phyloP scores from a whole-genome alignment of 2,888 invertebrate species.

The Archaeoteleia sp. region DNA sequence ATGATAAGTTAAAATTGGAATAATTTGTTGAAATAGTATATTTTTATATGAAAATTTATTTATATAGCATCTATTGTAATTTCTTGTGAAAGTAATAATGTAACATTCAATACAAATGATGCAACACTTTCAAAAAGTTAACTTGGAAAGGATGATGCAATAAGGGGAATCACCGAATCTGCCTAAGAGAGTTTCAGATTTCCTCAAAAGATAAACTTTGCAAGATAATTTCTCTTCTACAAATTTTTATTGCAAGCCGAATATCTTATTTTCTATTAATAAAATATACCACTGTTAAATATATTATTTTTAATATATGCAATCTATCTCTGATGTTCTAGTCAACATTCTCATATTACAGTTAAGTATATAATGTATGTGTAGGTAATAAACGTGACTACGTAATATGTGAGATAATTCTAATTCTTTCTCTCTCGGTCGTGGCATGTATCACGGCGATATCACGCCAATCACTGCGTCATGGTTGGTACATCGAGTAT shows the following conservation, averaged over 20 bases:
- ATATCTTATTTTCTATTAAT: constrained; percentile 18
- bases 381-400: constrained; percentile 47
- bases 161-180: constrained; percentile 28
- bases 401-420: constrained; percentile 52
- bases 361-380: constrained; percentile 30
- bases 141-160: constrained; percentile 32
- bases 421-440: constrained; percentile 40
- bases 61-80: too few relatives aligned
- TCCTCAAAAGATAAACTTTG: constrained; percentile 12
- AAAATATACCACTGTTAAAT: constrained; percentile 37
- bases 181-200: constrained; percentile 4
- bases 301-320: constrained; percentile 34
- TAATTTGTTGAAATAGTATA: too few relatives aligned
- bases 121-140: constrained; percentile 13
- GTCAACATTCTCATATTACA: constrained; percentile 46
- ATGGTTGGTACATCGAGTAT: constrained; percentile 33
- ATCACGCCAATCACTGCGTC: constrained; percentile 47
- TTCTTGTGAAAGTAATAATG: background rate
- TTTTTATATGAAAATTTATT: too few relatives aligned
- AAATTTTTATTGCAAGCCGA: constrained; percentile 11
- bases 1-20: too few relatives aligned
- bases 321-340: constrained; percentile 46
- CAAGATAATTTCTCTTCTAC: constrained; percentile 6
- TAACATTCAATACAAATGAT: background rate
- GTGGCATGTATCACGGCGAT: constrained; percentile 38